Conservation (phyloP, 2,797 vertebrate species). For the Lacerta agilis region DNA sequence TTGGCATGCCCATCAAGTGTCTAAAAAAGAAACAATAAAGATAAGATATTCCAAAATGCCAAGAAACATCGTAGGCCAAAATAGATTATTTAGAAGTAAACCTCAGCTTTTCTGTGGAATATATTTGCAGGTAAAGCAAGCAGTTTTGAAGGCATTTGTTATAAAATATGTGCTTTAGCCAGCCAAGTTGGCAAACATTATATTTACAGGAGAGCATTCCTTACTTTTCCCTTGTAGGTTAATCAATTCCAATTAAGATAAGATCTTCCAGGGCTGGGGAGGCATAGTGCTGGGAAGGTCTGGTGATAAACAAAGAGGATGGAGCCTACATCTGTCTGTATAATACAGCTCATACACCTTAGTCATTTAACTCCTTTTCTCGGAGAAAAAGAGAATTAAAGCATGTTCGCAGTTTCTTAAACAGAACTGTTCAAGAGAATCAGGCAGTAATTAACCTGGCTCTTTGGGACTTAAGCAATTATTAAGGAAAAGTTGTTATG, state of each 20-base stretch:
- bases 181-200: not conserved
- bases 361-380: not conserved
- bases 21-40: not conserved
- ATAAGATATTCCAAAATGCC: not conserved
- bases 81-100: slow-evolving; percentile 15
- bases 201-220: not conserved
- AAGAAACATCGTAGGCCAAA: not conserved
- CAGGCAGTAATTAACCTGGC: not conserved
- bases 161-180: not conserved
- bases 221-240: not conserved
- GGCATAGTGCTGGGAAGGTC: not conserved
- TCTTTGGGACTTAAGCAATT: not conserved
- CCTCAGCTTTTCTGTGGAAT: not conserved
- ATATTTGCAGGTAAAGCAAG: not conserved
- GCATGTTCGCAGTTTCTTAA: not conserved
- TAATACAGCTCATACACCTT: not conserved
- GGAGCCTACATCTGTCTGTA: too few relatives aligned
- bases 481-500: not conserved
- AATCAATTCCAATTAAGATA: not conserved
- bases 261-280: not conserved
- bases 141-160: not conserved
- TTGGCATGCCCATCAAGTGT: not conserved
- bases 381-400: not conserved
- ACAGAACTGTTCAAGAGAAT: not conserved
- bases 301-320: not conserved